Conservation (phyloP, 2,113 vertebrate genomes). For the Charina bottae region DNA sequence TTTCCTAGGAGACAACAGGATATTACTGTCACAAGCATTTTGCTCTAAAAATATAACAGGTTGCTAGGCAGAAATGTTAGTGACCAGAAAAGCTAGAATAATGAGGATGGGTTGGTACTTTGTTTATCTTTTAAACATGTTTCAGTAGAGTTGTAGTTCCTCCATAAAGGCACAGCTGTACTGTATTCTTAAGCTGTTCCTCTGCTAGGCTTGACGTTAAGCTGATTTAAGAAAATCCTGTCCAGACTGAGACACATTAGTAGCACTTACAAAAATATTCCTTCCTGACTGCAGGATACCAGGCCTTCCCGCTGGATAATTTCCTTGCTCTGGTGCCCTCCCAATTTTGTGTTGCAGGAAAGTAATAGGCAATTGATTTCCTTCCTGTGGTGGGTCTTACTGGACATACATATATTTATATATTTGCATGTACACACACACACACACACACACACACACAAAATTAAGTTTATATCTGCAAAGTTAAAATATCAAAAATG, state of each 20-base stretch:
- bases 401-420: neutral
- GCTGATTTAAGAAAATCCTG: neutral
- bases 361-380: neutral
- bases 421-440: too few relatives aligned
- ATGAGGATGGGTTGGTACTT: neutral
- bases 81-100: neutral
- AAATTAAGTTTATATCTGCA: neutral
- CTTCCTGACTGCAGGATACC: neutral
- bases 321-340: neutral
- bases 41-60: neutral
- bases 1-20: neutral
- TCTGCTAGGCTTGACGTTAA: neutral
- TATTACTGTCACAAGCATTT: neutral
- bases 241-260: neutral
- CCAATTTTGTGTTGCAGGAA: neutral
- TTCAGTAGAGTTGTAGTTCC: neutral
- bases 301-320: neutral
- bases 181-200: neutral
- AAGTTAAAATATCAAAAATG: neutral
- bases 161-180: neutral
- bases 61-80: conserved; percentile 12
- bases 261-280: neutral
- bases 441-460: too few relatives aligned
- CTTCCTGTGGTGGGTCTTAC: neutral
- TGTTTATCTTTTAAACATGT: neutral